These are phyloP conservation scores for Adoxophyes honmai DNA, from an alignment of 1,140 invertebrate genomes.

Conservation along the genomic window DNA sequence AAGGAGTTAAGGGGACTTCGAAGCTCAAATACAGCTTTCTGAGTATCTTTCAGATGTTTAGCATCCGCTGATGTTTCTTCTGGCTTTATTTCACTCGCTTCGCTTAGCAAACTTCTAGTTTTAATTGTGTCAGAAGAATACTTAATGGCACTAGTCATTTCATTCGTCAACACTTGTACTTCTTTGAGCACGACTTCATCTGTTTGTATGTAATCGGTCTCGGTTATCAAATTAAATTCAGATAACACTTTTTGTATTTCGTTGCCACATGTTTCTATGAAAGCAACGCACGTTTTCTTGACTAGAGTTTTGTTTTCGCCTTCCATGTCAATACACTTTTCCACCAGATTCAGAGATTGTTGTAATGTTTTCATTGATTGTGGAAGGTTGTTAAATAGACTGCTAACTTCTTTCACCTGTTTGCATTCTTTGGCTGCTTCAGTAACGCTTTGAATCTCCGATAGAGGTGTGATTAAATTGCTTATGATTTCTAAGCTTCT, in stretches of 20 bases:
- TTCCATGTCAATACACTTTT: constrained; percentile 83
- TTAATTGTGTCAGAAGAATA: constrained; percentile 75
- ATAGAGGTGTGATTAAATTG: constrained; percentile 80
- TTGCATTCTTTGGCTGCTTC: constrained; percentile 65
- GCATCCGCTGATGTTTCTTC: constrained; percentile 61
- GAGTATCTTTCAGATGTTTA: constrained; percentile 72
- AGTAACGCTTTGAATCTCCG: constrained; percentile 80
- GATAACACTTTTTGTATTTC: constrained; percentile 68
- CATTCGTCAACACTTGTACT: constrained; percentile 64
- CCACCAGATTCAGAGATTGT: constrained; percentile 80
- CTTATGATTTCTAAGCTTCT: constrained; percentile 81
- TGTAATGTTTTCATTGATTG: constrained; percentile 80
- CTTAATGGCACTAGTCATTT: constrained; percentile 73
- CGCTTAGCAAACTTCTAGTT: constrained; percentile 68
- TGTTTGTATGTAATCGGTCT: constrained; percentile 28
- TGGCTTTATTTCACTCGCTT: constrained; percentile 73
- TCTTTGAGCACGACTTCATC: constrained; percentile 44
- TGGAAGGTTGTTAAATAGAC: constrained; percentile 77
- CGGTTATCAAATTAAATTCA: constrained; percentile 34
- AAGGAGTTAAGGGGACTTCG: constrained; percentile 59
- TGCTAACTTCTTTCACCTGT: constrained; percentile 61
- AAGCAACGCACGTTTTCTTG: constrained; percentile 80
- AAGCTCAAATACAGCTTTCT: constrained; percentile 69
- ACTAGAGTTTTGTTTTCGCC: constrained; percentile 80
- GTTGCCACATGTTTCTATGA: constrained; percentile 77